A percentile compares a stretch with the other conserved stretches of the same genome.
phyloP scores from a whole-genome alignment of 2,797 vertebrate genomes.

The Periparus ater region DNA sequence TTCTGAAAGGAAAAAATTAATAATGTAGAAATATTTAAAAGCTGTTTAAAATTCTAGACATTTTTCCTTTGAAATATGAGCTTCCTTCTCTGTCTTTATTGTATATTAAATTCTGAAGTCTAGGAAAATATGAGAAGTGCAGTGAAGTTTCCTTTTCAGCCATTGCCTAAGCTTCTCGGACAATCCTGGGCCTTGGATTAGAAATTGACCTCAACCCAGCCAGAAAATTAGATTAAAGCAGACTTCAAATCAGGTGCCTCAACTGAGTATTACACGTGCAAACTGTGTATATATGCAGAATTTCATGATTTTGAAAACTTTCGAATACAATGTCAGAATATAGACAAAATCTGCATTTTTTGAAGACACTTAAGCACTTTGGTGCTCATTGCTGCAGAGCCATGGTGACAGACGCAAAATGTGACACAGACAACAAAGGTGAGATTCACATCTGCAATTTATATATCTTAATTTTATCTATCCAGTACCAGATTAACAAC shows the following conservation, averaged over 20 bases:
- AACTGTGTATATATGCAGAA: background rate
- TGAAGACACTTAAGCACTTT: background rate
- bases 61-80: background rate
- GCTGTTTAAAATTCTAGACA: background rate
- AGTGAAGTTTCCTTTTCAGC: background rate
- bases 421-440: background rate
- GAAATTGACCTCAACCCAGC: background rate
- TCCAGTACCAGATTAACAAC: background rate
- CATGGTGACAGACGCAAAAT: background rate
- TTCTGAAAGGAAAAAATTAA: background rate
- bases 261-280: background rate
- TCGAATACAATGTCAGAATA: background rate
- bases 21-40: background rate
- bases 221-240: background rate
- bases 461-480: background rate
- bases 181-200: background rate
- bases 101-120: background rate
- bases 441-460: background rate
- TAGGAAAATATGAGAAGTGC: background rate
- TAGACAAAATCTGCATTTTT: background rate
- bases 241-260: background rate
- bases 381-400: background rate
- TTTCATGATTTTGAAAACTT: background rate
- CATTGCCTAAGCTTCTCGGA: background rate
- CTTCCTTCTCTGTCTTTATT: background rate